These are phyloP conservation scores for Equus przewalskii DNA, from an alignment of 2,113 vertebrate species.

Conservation along the genomic window DNA sequence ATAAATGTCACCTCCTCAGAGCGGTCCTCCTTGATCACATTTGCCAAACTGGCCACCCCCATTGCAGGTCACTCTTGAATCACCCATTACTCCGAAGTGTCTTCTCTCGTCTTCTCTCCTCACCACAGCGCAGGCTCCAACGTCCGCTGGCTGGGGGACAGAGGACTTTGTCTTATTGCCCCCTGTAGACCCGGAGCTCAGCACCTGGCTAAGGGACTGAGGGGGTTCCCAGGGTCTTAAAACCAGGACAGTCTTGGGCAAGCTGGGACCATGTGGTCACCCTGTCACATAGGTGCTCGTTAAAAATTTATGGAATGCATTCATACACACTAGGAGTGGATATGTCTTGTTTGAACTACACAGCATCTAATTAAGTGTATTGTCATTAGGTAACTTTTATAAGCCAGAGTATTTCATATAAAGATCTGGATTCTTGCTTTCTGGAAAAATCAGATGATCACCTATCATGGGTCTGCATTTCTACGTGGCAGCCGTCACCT, in stretches of 20 bases:
- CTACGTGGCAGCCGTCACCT: not conserved
- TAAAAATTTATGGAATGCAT: not conserved
- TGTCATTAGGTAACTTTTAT: not conserved
- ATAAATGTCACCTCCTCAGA: not conserved
- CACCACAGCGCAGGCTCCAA: too few species aligned
- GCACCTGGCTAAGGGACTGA: not conserved
- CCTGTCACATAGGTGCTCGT: not conserved
- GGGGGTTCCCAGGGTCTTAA: not conserved
- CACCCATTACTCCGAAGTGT: not conserved
- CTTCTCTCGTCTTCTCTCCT: not conserved
- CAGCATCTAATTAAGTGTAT: not conserved
- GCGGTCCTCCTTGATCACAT: not conserved
- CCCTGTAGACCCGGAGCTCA: not conserved
- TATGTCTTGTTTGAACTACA: not conserved
- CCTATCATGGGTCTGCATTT: accelerated
- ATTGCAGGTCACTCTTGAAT: not conserved
- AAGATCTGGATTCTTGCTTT: not conserved
- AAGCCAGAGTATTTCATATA: not conserved
- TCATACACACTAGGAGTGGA: not conserved
- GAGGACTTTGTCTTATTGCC: not conserved
- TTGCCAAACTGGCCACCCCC: not conserved
- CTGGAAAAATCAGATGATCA: not conserved
- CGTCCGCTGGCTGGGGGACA: too few species aligned
- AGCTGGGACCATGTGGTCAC: not conserved
- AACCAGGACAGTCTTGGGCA: not conserved